Evolutionary conservation across 2,797 vertebrate genomes (phyloP).

Genomic region (Urosaurus nigricauda): DNA sequence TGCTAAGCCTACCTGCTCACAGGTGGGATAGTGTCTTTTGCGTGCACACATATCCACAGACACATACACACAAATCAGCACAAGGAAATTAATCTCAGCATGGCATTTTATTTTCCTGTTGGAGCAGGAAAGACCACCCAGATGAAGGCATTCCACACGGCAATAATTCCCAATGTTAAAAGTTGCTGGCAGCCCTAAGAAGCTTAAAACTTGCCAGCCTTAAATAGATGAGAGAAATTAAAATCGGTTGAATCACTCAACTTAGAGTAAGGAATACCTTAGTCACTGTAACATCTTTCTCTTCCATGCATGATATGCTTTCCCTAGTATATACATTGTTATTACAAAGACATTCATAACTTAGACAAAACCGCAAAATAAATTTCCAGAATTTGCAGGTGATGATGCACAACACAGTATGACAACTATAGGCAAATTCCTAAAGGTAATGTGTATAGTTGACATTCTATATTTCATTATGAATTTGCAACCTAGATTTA

Average conservation of each 20-base stretch:
- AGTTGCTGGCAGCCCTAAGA: constrained; percentile 15
- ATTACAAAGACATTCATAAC: constrained; percentile 24
- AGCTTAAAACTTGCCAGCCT: constrained; percentile 40
- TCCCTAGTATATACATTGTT: constrained; percentile 7
- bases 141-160: constrained; percentile 5
- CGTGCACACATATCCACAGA: background rate
- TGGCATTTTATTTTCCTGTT: constrained; percentile 20
- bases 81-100: constrained; percentile 17
- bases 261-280: background rate
- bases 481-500: too few species aligned
- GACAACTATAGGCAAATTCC: background rate
- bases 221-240: background rate
- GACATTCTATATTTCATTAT: too few species aligned
- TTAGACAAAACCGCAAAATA: background rate
- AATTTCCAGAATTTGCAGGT: background rate
- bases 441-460: background rate
- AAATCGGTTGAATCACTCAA: background rate
- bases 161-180: constrained; percentile 18
- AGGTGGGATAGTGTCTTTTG: background rate
- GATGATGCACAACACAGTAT: background rate
- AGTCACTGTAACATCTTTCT: background rate
- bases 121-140: constrained; percentile 43
- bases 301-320: background rate
- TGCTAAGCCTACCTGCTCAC: background rate
- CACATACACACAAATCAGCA: background rate